Conservation (phyloP, 1,140 invertebrate species). For the Triops longicaudatus region DNA sequence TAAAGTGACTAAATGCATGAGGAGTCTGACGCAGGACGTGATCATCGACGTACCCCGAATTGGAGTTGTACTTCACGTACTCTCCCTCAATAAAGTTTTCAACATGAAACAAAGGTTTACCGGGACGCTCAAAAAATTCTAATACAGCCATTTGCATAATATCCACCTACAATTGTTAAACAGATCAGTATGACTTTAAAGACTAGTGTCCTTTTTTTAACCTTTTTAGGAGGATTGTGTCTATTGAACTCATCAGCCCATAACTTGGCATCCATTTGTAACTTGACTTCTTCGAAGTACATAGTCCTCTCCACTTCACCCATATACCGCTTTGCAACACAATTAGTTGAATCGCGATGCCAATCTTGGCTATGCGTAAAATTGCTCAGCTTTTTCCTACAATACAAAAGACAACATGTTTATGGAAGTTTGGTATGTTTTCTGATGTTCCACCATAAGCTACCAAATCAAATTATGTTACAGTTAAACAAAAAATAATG, state of each 20-base stretch:
- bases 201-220: constrained; percentile 31
- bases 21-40: constrained; percentile 44
- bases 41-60: constrained; percentile 52
- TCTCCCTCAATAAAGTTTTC: constrained; percentile 54
- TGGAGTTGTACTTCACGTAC: constrained; percentile 55
- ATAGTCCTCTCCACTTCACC: constrained; percentile 42
- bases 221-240: constrained; percentile 54
- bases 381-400: constrained; percentile 47
- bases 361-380: constrained; percentile 41
- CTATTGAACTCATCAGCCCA: constrained; percentile 54
- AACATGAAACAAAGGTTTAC: constrained; percentile 47
- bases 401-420: background rate
- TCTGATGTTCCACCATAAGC: too few relatives aligned
- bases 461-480: too few relatives aligned
- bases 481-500: too few relatives aligned
- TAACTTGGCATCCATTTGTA: constrained; percentile 55
- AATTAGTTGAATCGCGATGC: constrained; percentile 48
- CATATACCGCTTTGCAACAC: constrained; percentile 52
- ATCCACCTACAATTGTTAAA: constrained; percentile 43
- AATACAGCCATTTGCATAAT: constrained; percentile 53
- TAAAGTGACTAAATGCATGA: constrained; percentile 55
- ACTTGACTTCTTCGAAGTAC: constrained; percentile 50
- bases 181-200: background rate
- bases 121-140: constrained; percentile 46
- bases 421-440: too few relatives aligned